Percentiles rank a stretch among this genome's conserved stretches.
These are phyloP conservation scores for Indri indri DNA, from an alignment of 2,113 vertebrate species.

Conservation along the genomic window DNA sequence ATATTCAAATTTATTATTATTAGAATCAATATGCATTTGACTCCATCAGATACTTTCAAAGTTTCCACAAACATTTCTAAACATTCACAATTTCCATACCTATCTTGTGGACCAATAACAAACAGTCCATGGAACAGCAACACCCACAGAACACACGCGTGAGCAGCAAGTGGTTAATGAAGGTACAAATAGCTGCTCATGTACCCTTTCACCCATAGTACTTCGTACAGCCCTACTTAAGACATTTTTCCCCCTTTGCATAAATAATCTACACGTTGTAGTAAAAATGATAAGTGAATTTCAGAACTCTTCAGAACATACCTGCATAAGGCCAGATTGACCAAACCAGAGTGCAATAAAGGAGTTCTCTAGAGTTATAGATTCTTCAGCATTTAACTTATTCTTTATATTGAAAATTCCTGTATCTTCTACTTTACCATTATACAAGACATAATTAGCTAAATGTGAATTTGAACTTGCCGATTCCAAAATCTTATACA, in stretches of 20 bases:
- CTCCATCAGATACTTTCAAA: background rate
- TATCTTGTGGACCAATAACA: background rate
- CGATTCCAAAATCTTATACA: constrained; percentile 88
- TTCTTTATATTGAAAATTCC: constrained; percentile 87
- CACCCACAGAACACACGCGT: background rate
- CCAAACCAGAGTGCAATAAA: constrained; percentile 89
- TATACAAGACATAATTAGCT: constrained; percentile 85
- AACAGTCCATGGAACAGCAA: background rate
- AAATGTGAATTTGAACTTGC: constrained; percentile 80
- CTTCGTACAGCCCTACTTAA: background rate
- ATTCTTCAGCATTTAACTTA: constrained; percentile 73
- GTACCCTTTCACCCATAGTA: background rate
- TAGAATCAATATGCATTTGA: background rate
- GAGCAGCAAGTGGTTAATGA: background rate
- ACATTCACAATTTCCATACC: background rate
- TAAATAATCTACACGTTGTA: background rate
- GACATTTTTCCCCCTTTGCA: background rate
- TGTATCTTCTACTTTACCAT: constrained; percentile 63
- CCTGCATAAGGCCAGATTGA: constrained; percentile 91
- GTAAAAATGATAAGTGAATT: background rate
- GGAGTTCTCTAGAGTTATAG: constrained; percentile 88
- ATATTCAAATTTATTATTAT: background rate
- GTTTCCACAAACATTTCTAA: background rate
- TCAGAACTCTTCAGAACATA: constrained; percentile 71
- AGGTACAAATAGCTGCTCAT: fast-evolving